A percentile compares a stretch with the other conserved stretches of the same genome.
Evolutionary conservation across 1,140 invertebrate genomes (phyloP).

Genomic region (Callitettix versicolor): DNA sequence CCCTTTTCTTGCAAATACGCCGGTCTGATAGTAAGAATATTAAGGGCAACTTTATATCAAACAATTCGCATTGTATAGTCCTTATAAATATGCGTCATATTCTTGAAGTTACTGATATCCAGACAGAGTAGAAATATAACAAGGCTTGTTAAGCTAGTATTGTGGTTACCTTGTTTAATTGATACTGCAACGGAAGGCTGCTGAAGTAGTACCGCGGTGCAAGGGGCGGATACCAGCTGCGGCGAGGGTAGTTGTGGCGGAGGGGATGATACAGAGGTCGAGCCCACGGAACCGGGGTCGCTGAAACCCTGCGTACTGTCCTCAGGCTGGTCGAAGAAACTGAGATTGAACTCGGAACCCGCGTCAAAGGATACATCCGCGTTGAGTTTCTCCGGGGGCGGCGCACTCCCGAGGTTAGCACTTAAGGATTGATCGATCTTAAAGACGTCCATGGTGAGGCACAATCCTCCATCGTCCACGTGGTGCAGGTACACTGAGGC

Average conservation of each 20-base stretch:
- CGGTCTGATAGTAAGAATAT: too few species aligned
- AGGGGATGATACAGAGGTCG: constrained; percentile 44
- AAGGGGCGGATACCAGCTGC: constrained; percentile 13
- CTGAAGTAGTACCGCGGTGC: neutral
- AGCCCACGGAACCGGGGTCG: constrained; percentile 53
- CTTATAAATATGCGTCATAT: too few species aligned
- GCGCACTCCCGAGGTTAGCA: constrained; percentile 43
- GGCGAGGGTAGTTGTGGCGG: constrained; percentile 28
- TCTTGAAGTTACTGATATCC: too few species aligned
- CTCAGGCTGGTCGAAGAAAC: constrained; percentile 62
- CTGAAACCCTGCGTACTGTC: constrained; percentile 54
- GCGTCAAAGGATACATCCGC: constrained; percentile 60
- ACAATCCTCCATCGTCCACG: constrained; percentile 23
- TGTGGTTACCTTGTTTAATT: constrained; percentile 17
- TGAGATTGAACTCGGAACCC: constrained; percentile 62
- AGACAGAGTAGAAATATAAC: too few species aligned
- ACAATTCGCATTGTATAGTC: too few species aligned
- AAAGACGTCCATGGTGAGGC: constrained; percentile 44
- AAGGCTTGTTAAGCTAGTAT: too few species aligned
- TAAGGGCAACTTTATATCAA: too few species aligned
- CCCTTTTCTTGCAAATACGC: too few species aligned
- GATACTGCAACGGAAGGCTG: constrained; percentile 17
- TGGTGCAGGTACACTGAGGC: neutral
- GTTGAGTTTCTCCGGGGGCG: constrained; percentile 42
- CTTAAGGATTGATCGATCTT: constrained; percentile 50